Evolutionary conservation across 2,113 vertebrate genomes (phyloP).

Genomic region (Lophius piscatorius): DNA sequence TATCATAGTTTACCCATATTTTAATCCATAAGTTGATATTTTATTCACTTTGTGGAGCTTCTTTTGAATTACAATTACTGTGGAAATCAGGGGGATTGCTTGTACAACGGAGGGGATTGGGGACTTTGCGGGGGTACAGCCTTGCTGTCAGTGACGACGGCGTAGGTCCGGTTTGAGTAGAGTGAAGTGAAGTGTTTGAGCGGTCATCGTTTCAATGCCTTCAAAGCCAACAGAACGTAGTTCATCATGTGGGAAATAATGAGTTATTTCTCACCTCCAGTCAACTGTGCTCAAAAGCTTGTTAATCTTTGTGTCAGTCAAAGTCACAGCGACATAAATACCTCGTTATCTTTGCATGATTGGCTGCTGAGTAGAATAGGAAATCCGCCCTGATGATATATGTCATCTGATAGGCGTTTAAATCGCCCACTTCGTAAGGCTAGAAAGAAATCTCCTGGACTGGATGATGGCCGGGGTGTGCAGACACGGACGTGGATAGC

Average conservation of each 20-base stretch:
- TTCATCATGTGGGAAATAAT: constrained; percentile 36
- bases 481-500: constrained; percentile 2
- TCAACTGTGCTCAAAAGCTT: constrained; percentile 68
- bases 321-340: constrained; percentile 62
- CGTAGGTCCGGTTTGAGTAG: too few relatives aligned
- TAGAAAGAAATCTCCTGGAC: constrained; percentile 40
- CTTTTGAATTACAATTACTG: too few relatives aligned
- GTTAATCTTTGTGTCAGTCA: constrained; percentile 79
- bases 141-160: too few relatives aligned
- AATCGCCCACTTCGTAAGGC: constrained; percentile 39
- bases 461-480: constrained; percentile 13
- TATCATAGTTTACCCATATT: too few relatives aligned
- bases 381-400: constrained; percentile 69
- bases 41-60: too few relatives aligned
- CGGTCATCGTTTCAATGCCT: constrained; percentile 2
- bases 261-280: constrained; percentile 60
- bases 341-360: constrained; percentile 74
- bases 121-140: too few relatives aligned
- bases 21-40: too few relatives aligned
- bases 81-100: too few relatives aligned
- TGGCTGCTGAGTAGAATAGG: constrained; percentile 64
- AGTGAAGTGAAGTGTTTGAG: not conserved
- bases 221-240: constrained; percentile 12
- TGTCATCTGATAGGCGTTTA: constrained; percentile 51
- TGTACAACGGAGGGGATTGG: too few relatives aligned